These are phyloP conservation scores for Hirtodrosophila histrioides DNA, from an alignment of 2,888 invertebrate genomes.

Conservation along the genomic window DNA sequence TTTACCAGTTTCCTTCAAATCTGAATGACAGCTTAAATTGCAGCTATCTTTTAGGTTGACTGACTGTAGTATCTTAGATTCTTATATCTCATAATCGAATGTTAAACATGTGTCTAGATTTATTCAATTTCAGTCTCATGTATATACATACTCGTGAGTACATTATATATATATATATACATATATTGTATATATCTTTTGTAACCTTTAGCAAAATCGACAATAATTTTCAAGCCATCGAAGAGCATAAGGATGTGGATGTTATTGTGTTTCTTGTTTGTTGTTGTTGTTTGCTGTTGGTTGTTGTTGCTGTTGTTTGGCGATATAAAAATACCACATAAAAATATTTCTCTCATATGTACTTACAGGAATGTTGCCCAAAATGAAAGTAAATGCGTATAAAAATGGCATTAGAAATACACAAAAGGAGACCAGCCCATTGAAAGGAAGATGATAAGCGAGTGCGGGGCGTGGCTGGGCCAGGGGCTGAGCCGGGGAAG, in stretches of 20 bases:
- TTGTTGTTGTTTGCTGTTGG: slow-evolving; percentile 3
- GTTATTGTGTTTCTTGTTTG: slow-evolving; percentile 27
- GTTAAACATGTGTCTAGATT: too few relatives aligned
- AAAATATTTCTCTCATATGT: slow-evolving; percentile 65
- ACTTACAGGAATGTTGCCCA: slow-evolving; percentile 60
- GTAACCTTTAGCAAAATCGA: slow-evolving; percentile 42
- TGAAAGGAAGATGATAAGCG: slow-evolving; percentile 44
- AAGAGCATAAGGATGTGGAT: slow-evolving; percentile 49
- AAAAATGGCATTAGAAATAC: slow-evolving; percentile 78
- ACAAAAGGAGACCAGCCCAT: slow-evolving; percentile 58
- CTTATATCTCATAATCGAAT: too few relatives aligned
- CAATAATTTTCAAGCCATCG: slow-evolving; percentile 58
- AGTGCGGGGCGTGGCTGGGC: neutral
- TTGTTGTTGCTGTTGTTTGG: slow-evolving; percentile 34
- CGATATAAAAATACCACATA: slow-evolving; percentile 64
- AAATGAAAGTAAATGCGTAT: slow-evolving; percentile 68
- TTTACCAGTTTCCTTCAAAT: too few relatives aligned
- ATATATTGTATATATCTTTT: slow-evolving; percentile 27
- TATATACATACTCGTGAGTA: slow-evolving; percentile 2
- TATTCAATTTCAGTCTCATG: neutral
- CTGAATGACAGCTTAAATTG: too few relatives aligned
- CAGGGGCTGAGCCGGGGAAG: neutral
- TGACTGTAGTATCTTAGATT: too few relatives aligned
- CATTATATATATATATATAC: slow-evolving; percentile 4
- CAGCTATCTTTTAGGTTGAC: too few relatives aligned